Evolutionary conservation across 30 jellyfish, hydroid and myxozoan species (phyloP).

Genomic region (Cassiopea xamachana): DNA sequence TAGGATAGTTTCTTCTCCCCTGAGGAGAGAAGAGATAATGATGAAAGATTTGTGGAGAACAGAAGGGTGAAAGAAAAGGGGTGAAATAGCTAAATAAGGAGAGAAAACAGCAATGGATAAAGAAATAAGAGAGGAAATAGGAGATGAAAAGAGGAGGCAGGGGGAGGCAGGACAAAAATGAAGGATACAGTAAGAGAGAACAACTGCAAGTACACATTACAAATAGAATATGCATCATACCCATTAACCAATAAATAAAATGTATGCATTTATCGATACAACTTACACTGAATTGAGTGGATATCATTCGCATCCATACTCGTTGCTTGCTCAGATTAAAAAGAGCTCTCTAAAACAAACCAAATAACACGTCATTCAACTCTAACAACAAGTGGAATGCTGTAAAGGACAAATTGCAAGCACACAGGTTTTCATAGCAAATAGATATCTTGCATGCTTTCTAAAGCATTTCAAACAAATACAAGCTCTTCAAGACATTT

Average conservation of each 20-base stretch:
- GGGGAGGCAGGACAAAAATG: not conserved
- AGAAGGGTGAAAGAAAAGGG: not conserved
- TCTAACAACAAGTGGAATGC: not conserved
- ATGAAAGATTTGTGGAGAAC: not conserved
- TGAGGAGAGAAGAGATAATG: too few relatives aligned
- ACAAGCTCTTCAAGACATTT: too few relatives aligned
- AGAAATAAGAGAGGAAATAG: not conserved
- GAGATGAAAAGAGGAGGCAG: not conserved
- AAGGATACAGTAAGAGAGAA: not conserved
- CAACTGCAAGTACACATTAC: too few relatives aligned
- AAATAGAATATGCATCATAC: too few relatives aligned
- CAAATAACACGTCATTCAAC: not conserved
- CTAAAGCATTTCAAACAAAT: too few relatives aligned
- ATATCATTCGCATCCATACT: constrained; percentile 15
- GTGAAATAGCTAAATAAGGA: not conserved
- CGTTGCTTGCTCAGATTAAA: not conserved
- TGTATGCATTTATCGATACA: not conserved
- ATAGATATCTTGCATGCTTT: too few relatives aligned
- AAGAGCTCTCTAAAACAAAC: not conserved
- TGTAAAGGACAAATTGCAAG: too few relatives aligned
- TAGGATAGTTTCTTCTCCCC: too few relatives aligned
- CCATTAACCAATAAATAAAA: too few relatives aligned
- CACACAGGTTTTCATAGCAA: too few relatives aligned
- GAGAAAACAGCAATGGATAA: not conserved
- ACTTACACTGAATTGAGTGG: constrained; percentile 22